phyloP scores from a whole-genome alignment of 2,888 invertebrate species.

The Drosophila fungiperda region DNA sequence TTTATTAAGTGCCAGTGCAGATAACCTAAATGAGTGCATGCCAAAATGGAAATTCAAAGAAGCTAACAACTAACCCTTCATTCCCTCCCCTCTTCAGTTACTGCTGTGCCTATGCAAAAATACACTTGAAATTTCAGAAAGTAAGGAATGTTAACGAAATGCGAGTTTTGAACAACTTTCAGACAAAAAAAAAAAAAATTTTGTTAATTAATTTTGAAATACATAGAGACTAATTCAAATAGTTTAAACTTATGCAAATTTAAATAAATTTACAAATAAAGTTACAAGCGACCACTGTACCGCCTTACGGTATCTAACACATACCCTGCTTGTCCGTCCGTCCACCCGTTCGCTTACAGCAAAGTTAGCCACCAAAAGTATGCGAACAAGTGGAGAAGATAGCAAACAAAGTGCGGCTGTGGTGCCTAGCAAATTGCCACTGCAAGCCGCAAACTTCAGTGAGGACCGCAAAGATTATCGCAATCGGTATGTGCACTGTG shows the following conservation, averaged over 20 bases:
- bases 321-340: background rate
- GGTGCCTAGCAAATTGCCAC: constrained; percentile 66
- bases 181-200: background rate
- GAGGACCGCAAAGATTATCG: constrained; percentile 64
- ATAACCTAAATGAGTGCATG: constrained; percentile 77
- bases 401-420: constrained; percentile 69
- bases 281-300: background rate
- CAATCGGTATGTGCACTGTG: constrained; percentile 32
- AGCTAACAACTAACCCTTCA: constrained; percentile 3
- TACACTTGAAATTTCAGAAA: background rate
- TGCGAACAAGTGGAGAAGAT: constrained; percentile 53
- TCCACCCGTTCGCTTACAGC: background rate
- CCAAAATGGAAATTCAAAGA: constrained; percentile 66
- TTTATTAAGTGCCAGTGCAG: constrained; percentile 75
- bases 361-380: constrained; percentile 47
- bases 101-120: constrained; percentile 4
- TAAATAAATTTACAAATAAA: background rate
- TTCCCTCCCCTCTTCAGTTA: background rate
- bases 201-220: background rate
- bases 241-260: background rate
- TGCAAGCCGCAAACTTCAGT: constrained; percentile 65
- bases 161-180: background rate
- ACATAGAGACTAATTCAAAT: background rate
- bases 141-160: background rate
- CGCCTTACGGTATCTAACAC: constrained; percentile 18